A percentile compares a stretch with the other conserved stretches of the same genome.
Conservation (phyloP, 35 echinoderm and acorn worm species). For the Lytechinus pictus region DNA sequence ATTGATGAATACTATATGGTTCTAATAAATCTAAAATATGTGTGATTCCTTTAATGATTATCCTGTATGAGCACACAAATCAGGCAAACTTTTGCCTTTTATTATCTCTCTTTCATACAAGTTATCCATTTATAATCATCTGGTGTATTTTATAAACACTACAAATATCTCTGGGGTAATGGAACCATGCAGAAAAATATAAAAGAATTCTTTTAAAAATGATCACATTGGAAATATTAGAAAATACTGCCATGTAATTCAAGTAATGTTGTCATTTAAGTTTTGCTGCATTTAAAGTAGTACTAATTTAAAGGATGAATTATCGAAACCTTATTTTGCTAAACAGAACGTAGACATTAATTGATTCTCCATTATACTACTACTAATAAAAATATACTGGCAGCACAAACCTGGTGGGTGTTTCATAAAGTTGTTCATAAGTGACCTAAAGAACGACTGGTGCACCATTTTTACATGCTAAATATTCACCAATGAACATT, state of each 20-base stretch:
- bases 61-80: neutral
- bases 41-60: neutral
- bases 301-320: too few species aligned
- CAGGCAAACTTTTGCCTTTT: neutral
- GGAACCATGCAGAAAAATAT: neutral
- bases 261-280: neutral
- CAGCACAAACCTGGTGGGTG: too few species aligned
- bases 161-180: neutral
- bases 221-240: neutral
- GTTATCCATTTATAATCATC: neutral
- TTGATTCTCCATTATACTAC: too few species aligned
- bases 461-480: too few species aligned
- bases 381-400: too few species aligned
- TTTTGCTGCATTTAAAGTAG: too few species aligned
- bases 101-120: neutral
- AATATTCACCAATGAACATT: too few species aligned
- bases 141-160: neutral
- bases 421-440: too few species aligned
- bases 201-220: neutral
- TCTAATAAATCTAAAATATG: neutral
- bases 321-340: too few species aligned
- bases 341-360: too few species aligned
- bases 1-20: slow-evolving; percentile 4
- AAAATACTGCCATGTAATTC: neutral
- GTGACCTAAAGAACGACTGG: too few species aligned